phyloP scores from a whole-genome alignment of 2,888 invertebrate species.

The Ectobius pallidus region DNA sequence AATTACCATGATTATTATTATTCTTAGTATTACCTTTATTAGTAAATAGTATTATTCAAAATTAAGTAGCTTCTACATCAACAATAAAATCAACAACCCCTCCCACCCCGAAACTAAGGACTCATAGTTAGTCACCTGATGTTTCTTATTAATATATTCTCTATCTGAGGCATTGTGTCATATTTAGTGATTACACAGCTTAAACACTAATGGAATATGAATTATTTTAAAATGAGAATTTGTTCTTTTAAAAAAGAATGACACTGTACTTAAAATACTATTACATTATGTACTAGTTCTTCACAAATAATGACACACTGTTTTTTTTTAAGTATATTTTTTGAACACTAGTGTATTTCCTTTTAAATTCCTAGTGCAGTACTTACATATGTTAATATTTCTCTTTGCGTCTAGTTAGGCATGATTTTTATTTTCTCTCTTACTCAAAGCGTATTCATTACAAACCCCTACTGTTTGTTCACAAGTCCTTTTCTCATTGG shows the following conservation, averaged over 20 bases:
- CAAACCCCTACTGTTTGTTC: constrained; percentile 1
- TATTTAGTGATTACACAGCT: constrained; percentile 21
- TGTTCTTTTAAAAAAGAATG: constrained; percentile 27
- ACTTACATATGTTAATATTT: constrained; percentile 15
- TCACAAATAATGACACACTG: constrained; percentile 28
- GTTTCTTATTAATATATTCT: constrained; percentile 19
- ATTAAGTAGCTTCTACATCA: constrained; percentile 30
- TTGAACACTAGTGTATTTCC: constrained; percentile 32
- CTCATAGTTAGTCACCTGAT: constrained; percentile 24
- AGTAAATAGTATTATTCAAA: constrained; percentile 24
- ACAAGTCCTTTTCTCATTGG: background rate
- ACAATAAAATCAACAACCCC: constrained; percentile 38
- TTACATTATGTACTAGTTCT: constrained; percentile 17
- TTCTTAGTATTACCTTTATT: background rate
- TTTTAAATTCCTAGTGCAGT: constrained; percentile 1
- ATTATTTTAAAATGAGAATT: constrained; percentile 25
- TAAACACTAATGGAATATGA: constrained; percentile 20
- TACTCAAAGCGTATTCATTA: constrained; percentile 20
- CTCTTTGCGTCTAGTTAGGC: constrained; percentile 12
- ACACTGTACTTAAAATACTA: constrained; percentile 30
- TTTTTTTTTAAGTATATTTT: background rate
- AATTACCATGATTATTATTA: too few relatives aligned
- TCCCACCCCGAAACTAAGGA: constrained; percentile 14
- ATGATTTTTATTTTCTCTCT: constrained; percentile 6
- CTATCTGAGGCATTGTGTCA: constrained; percentile 20